Percentiles rank a stretch among this genome's conserved stretches.
Evolutionary conservation across 2,888 invertebrate genomes (phyloP).

Genomic region (Heliconius ismenius): DNA sequence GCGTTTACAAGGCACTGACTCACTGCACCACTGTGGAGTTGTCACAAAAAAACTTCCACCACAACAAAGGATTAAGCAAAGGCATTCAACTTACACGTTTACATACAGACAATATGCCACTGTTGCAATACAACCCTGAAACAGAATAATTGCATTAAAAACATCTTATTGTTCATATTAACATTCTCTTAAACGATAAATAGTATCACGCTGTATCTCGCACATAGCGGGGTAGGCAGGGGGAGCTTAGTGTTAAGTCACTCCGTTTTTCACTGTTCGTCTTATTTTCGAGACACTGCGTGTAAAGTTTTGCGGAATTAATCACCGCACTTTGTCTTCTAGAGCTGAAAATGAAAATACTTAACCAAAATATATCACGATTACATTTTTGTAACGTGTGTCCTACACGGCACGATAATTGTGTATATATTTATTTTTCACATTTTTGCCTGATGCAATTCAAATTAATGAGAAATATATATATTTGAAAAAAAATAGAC

Average conservation of each 20-base stretch:
- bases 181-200: neutral
- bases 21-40: neutral
- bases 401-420: no score
- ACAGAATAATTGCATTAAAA: slow-evolving; percentile 14
- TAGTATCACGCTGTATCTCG: neutral
- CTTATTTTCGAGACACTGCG: neutral
- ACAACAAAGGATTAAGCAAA: slow-evolving; percentile 35
- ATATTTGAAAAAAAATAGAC: no score
- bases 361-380: no score
- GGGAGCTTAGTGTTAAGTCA: neutral
- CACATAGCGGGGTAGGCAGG: neutral
- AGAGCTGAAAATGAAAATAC: no score
- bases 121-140: slow-evolving; percentile 25
- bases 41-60: slow-evolving; percentile 10
- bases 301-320: no score
- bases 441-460: no score
- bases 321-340: no score
- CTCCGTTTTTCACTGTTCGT: neutral
- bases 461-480: no score
- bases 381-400: no score
- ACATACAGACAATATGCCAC: slow-evolving; percentile 23
- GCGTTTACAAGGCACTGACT: neutral
- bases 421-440: no score
- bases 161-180: slow-evolving; percentile 16
- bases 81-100: slow-evolving; percentile 14